phyloP scores from a whole-genome alignment of 2,797 vertebrate species.

The Darevskia nairensis region DNA sequence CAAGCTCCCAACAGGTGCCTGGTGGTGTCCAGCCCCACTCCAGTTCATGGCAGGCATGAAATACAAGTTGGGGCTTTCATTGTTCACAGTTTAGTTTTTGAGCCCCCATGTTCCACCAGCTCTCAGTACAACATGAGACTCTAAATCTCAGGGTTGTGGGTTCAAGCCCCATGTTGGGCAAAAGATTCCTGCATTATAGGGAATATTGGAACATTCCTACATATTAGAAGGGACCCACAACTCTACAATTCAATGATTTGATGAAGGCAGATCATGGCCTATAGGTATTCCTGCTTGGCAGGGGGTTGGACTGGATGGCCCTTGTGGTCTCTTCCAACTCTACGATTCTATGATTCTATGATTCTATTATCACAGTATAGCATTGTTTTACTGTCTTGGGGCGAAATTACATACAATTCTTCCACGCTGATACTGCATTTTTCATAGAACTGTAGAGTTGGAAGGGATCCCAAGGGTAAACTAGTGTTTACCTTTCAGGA shows the following conservation, averaged over 20 bases:
- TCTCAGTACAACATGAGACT: conserved; percentile 8
- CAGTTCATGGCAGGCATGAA: background rate
- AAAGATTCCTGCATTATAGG: too few species aligned
- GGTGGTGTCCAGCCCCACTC: background rate
- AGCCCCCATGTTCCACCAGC: background rate
- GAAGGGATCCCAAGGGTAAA: too few species aligned
- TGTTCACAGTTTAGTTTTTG: background rate
- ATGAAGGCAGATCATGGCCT: conserved; percentile 47
- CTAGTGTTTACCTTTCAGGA: background rate
- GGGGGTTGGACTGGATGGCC: too few species aligned
- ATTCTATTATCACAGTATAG: conserved; percentile 69
- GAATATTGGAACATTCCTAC: too few species aligned
- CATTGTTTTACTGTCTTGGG: conserved; percentile 77
- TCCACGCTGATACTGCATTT: background rate
- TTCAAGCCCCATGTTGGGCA: too few species aligned
- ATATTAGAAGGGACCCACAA: too few species aligned
- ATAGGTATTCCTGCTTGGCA: conserved; percentile 14
- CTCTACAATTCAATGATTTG: too few species aligned
- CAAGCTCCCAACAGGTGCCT: background rate
- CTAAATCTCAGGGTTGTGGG: too few species aligned
- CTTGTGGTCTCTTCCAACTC: too few species aligned
- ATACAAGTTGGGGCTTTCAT: background rate
- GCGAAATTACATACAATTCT: background rate
- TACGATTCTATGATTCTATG: too few species aligned
- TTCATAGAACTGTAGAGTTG: too few species aligned